These are phyloP conservation scores for Whitmania pigra DNA, from an alignment of 1,140 invertebrate genomes.

Conservation along the genomic window DNA sequence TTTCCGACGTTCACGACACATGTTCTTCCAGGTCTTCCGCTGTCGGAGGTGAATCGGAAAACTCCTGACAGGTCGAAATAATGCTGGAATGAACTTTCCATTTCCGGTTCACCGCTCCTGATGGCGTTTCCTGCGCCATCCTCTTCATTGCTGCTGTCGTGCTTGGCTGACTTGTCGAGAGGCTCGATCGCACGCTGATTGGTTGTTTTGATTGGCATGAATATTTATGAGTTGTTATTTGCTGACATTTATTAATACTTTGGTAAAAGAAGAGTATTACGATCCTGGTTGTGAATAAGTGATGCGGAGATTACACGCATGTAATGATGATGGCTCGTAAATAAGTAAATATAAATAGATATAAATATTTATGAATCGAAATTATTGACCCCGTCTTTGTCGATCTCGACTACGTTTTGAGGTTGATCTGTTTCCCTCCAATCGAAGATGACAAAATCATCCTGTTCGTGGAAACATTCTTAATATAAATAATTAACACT, in stretches of 20 bases:
- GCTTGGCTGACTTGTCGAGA: too few species aligned
- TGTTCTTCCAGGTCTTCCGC: not conserved
- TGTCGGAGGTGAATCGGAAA: not conserved
- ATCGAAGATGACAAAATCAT: slow-evolving; percentile 11
- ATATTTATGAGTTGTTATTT: too few species aligned
- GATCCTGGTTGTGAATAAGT: too few species aligned
- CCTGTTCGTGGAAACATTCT: not conserved
- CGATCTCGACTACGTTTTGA: not conserved
- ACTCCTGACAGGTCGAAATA: slow-evolving; percentile 1
- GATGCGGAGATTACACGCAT: too few species aligned
- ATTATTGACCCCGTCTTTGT: slow-evolving; percentile 1
- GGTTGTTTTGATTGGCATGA: too few species aligned
- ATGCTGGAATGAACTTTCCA: slow-evolving; percentile 1
- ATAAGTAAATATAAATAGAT: not conserved
- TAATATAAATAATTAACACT: too few species aligned
- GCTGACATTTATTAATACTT: too few species aligned
- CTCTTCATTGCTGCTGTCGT: too few species aligned
- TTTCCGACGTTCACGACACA: not conserved
- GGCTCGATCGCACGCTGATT: too few species aligned
- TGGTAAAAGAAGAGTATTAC: too few species aligned
- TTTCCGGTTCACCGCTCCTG: not conserved
- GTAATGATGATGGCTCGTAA: too few species aligned
- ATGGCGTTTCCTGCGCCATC: too few species aligned
- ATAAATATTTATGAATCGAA: not conserved
- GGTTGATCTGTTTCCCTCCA: not conserved